Conservation (phyloP, 2,888 invertebrate genomes). For the Tipula helvola region DNA sequence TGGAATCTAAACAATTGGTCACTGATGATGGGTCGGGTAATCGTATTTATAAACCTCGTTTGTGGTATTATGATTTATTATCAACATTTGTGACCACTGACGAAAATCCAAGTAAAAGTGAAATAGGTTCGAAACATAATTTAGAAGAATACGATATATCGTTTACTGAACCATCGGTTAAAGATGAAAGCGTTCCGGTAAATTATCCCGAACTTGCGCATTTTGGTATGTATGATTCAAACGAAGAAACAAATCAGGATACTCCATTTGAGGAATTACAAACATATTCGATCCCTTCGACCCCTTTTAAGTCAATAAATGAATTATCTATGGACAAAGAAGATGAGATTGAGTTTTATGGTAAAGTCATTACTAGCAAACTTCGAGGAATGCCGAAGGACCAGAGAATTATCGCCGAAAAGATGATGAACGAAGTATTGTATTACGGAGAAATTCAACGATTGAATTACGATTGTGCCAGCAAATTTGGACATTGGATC, state of each 20-base stretch:
- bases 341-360: too few relatives aligned
- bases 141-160: too few relatives aligned
- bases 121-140: too few relatives aligned
- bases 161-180: too few relatives aligned
- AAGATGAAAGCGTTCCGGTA: too few relatives aligned
- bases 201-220: too few relatives aligned
- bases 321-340: not conserved
- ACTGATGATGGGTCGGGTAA: not conserved
- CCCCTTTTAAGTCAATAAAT: not conserved
- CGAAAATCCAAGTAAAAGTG: not conserved
- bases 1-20: not conserved
- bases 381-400: not conserved
- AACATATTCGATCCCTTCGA: too few relatives aligned
- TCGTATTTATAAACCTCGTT: not conserved
- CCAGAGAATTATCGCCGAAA: not conserved
- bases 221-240: too few relatives aligned
- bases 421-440: not conserved
- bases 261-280: too few relatives aligned
- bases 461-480: not conserved
- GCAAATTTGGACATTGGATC: not conserved
- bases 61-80: not conserved
- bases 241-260: too few relatives aligned
- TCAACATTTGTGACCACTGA: not conserved
- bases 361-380: not conserved
- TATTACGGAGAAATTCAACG: not conserved